Conservation (phyloP, 2,888 invertebrate genomes). For the Tenthredo distinguenda region DNA sequence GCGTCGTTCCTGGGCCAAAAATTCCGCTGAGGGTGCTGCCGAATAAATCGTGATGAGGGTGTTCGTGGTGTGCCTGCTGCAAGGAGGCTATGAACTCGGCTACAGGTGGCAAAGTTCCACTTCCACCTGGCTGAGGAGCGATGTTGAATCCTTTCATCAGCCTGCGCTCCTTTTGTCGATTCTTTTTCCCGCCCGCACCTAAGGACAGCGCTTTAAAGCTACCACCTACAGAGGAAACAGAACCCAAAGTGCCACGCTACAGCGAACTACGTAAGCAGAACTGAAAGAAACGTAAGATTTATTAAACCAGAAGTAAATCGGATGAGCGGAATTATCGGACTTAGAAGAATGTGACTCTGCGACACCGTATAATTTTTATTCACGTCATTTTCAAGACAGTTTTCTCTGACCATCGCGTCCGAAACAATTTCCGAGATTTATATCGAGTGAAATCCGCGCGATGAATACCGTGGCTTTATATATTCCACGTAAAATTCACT, state of each 20-base stretch:
- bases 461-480: background rate
- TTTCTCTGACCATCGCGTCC: background rate
- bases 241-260: constrained; percentile 57
- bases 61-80: constrained; percentile 81
- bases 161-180: constrained; percentile 94
- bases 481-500: background rate
- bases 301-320: constrained; percentile 25
- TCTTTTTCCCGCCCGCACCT: constrained; percentile 96
- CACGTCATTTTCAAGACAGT: background rate
- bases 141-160: constrained; percentile 97
- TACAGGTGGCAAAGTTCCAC: constrained; percentile 84
- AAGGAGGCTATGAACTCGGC: constrained; percentile 89
- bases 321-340: background rate
- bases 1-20: constrained; percentile 80
- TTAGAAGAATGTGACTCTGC: background rate
- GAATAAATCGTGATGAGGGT: constrained; percentile 82
- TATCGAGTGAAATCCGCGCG: background rate
- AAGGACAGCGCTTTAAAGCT: constrained; percentile 74
- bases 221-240: constrained; percentile 69
- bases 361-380: background rate
- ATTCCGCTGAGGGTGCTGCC: constrained; percentile 87
- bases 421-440: background rate
- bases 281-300: constrained; percentile 55
- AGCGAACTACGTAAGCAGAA: constrained; percentile 56
- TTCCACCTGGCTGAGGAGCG: constrained; percentile 83